These are phyloP conservation scores for Ptilorrhoa leucosticta DNA, from an alignment of 2,113 vertebrate species.

Conservation along the genomic window DNA sequence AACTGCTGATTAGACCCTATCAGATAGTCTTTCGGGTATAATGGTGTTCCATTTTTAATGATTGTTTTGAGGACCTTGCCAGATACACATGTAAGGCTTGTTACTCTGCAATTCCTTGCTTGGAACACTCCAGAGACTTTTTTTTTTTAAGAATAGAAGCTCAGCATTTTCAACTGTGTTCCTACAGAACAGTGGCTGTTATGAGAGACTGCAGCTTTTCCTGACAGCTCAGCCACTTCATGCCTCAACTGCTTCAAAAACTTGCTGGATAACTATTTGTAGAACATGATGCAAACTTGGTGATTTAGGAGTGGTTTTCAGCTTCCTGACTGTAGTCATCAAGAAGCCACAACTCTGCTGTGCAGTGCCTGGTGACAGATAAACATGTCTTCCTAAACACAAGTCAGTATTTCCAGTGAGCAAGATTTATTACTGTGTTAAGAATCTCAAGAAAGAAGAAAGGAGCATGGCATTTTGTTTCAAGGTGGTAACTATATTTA, in stretches of 20 bases:
- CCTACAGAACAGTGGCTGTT: not conserved
- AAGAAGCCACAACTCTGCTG: slow-evolving; percentile 22
- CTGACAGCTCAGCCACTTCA: slow-evolving; percentile 20
- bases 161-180: not conserved
- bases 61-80: slow-evolving; percentile 2
- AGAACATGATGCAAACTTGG: slow-evolving; percentile 48
- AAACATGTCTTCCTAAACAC: slow-evolving; percentile 19
- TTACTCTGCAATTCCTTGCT: not conserved
- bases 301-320: slow-evolving; percentile 53
- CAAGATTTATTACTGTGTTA: not conserved
- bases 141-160: not conserved
- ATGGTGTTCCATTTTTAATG: slow-evolving; percentile 46
- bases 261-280: slow-evolving; percentile 51
- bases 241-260: slow-evolving; percentile 30
- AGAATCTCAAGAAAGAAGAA: not conserved
- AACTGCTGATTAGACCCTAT: slow-evolving; percentile 33
- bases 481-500: not conserved
- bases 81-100: slow-evolving; percentile 20
- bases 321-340: slow-evolving; percentile 40
- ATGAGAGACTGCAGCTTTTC: not conserved
- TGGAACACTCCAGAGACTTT: not conserved
- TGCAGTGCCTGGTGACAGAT: slow-evolving; percentile 26
- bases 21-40: slow-evolving; percentile 12
- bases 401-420: not conserved
- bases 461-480: not conserved